These are phyloP conservation scores for Phrynocephalus versicolor DNA, from an alignment of 2,113 vertebrate species.

Conservation along the genomic window DNA sequence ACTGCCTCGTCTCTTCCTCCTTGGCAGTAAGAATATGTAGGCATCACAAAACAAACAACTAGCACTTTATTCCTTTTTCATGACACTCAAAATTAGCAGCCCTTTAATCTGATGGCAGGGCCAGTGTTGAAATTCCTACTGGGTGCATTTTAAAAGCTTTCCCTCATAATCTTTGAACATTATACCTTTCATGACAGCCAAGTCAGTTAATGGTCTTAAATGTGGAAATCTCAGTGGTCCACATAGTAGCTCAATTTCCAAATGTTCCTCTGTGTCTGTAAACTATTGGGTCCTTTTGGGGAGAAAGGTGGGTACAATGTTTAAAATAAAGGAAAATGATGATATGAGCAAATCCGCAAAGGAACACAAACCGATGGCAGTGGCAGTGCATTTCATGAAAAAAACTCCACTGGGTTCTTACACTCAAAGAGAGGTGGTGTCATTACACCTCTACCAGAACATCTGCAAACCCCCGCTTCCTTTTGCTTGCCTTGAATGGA, in stretches of 20 bases:
- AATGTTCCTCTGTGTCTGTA: constrained; percentile 95
- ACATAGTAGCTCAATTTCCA: constrained; percentile 82
- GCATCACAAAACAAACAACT: neutral
- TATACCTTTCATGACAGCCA: neutral
- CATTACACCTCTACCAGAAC: constrained; percentile 87
- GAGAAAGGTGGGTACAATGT: too few relatives aligned
- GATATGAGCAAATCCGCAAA: constrained; percentile 95
- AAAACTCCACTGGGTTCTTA: constrained; percentile 70
- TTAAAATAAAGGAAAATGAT: too few relatives aligned
- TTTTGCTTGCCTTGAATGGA: constrained; percentile 85
- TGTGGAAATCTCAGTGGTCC: constrained; percentile 64
- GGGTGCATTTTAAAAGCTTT: neutral
- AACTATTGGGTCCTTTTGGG: too few relatives aligned
- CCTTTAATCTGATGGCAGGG: neutral
- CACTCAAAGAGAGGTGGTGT: constrained; percentile 79
- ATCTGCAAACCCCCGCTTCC: constrained; percentile 87
- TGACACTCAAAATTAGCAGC: neutral
- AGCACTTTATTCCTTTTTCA: neutral
- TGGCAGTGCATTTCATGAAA: constrained; percentile 79
- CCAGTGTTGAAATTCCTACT: neutral
- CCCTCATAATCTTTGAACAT: neutral
- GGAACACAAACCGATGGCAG: constrained; percentile 86
- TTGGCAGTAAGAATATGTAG: neutral
- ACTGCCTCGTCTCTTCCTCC: neutral
- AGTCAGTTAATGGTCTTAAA: constrained; percentile 39